Evolutionary conservation across 2,888 invertebrate species (phyloP).

Genomic region (Aspidiotus rigidus): DNA sequence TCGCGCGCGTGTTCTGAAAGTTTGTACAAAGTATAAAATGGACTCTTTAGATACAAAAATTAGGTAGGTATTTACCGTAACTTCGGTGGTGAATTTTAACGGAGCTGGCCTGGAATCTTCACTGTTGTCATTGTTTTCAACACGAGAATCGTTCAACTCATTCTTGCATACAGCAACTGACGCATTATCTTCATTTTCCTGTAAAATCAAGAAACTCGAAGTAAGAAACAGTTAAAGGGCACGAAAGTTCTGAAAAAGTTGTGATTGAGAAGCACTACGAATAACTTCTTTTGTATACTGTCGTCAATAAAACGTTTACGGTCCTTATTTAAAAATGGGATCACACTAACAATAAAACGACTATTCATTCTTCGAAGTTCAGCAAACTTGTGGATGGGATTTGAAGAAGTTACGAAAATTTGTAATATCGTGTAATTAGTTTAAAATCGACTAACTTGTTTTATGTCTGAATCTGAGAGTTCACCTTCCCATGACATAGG

Average conservation of each 20-base stretch:
- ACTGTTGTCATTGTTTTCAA: conserved; percentile 13
- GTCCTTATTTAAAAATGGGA: too few relatives aligned
- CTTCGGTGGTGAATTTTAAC: conserved; percentile 38
- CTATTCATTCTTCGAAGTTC: too few relatives aligned
- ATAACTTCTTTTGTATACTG: too few relatives aligned
- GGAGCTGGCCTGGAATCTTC: conserved; percentile 39
- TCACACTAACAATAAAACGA: too few relatives aligned
- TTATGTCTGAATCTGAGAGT: conserved; percentile 71
- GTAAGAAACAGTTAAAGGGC: too few relatives aligned
- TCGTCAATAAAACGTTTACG: too few relatives aligned
- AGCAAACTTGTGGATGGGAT: too few relatives aligned
- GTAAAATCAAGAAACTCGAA: not conserved
- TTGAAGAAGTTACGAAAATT: too few relatives aligned
- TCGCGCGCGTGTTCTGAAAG: not conserved
- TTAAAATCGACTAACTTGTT: conserved; percentile 39
- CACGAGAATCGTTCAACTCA: conserved; percentile 18
- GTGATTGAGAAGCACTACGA: too few relatives aligned
- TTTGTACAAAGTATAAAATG: not conserved
- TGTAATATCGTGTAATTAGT: too few relatives aligned
- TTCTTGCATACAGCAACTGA: conserved; percentile 7
- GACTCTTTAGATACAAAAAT: too few relatives aligned
- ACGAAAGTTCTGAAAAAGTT: too few relatives aligned
- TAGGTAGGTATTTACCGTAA: conserved; percentile 28
- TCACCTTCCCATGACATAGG: conserved; percentile 96
- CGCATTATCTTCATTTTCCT: conserved; percentile 28